Base-by-base conservation (phyloP, 2,888 invertebrate genomes). In the Ptychoptera albimana region DNA sequence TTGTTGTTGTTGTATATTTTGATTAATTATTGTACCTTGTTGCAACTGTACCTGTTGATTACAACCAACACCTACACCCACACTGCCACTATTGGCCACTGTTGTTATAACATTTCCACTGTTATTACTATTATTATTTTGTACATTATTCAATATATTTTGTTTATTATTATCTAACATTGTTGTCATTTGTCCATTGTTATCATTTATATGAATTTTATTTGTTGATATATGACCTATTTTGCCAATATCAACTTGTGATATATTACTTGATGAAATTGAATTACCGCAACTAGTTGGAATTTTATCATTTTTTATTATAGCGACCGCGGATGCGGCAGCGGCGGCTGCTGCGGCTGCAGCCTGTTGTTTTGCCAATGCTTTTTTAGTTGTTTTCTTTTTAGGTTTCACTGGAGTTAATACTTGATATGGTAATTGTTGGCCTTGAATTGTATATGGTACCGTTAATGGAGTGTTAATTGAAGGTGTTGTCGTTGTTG, bases 171-270 rank as follows among this genome's bases (percentile, higher is more conserved):
- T 40, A 12, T 61, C 55, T 45, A 60, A 46, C 48, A 67, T 61
- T 39, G 68, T 60, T 65, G 67, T 66, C 32, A 66, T 66, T 54
- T 66, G 66, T 38, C 66, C 66, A 53, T 66, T 65, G 44, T 66
- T 66, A 48, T 66, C 66, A 2, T 66, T 63, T n/a, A 60, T 48
- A 39, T 57, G 42, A 13, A 47, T 47, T 44, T 41, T 61, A 50
- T 55, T 59, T 46, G 23, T 23, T 23, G 23, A 23, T 23, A 23
- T 5, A 23, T 42, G 42, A n/a, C 34, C 14, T 16, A 47, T 48
- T 51, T 57, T 58, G 36, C 51, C 54, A n/a, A 53, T 48, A 49
- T 61, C 60, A 39, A 61, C 60, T 54, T 66, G 66, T 14, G 66
- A 66, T 49, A 66, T 67, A 53, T 66, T 67, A 49, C 64, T 65